Evolutionary conservation across 1,140 invertebrate genomes (phyloP), one percentile per base, ranked within the genome.

Genomic region (Brachionus paranguensis): DNA sequence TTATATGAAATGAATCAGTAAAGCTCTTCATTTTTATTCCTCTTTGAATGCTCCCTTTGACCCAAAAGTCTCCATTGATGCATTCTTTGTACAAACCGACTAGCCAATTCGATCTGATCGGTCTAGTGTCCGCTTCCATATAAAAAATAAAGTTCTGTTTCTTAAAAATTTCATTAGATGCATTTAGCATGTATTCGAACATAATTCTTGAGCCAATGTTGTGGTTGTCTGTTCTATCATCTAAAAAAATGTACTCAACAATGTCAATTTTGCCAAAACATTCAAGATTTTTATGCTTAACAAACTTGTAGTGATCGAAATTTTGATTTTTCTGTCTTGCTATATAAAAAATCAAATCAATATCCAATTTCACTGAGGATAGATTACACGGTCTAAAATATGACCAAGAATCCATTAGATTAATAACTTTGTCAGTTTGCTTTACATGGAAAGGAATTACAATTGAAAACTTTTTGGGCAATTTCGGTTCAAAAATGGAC

Each of bases 121-220:
- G 74, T 78, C 74, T 47, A 20, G 43, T 50, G 10, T 78, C 74
- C 14, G 74, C 3, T 33, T 78, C 74, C 74, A 78, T 78, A n/a
- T 78, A 78, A 55, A 78, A 55, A n/a, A 78, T 33, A 55, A 41
- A 78, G 6, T 6, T 10, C 12, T 29, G 27, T 6, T 20, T 27
- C 7, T 78, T 55, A 17, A 78, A 78, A 20, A 55, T 29, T 3
- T 47, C 27, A 45, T 78, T 29, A 4, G 29, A n/a, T 78, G 24
- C 43, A 24, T 14, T 6, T 5, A 78, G 17, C 43, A 78, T 50
- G 24, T 78, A 78, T 27, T 78, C 74, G 37, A 78, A 78, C 74
- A 78, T 78, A 17, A 78, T n/a, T 78, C 74, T 47, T n/a, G 74
- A 47, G 29, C 74, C 74, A 7, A 47, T 14, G 24, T 43, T 29